Evolutionary conservation across 2,113 vertebrate species (phyloP), one percentile per base, ranked within the genome.

Genomic region (Gymnobelideus leadbeateri): DNA sequence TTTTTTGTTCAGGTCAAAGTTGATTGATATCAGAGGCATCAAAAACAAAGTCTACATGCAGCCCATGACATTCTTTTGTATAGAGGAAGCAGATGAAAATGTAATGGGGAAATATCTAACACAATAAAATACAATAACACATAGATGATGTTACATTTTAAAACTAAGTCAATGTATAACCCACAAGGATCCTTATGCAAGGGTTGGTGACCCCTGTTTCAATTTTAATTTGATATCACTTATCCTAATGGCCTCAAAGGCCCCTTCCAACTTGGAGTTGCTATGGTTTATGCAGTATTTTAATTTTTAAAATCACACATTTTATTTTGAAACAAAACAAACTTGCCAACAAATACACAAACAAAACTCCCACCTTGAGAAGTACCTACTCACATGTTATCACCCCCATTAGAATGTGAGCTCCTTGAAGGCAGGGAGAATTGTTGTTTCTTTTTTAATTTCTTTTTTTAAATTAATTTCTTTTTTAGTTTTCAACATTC

Each of bases 341-440:
- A 68, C 26, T 28, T 57, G 26, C 55, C 55, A 57, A 57, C 26
- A 57, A 57, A 57, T 28, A 28, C 0, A 11, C 26, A 28, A 57
- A 28, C 8, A 37, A 26, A 68, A 37, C 54, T 55, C 25, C 57
- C 3, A 37, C 31, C 11, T 8, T 7, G 2, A 14, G 12, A 68
- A 31, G 11, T 68, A 37, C 0, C 52, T 91, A 53, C 53, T 91
- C 54, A 54, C 54, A 7, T 52, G 93, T 52, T 91, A 37, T 25
- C 37, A 68, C 4, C 9, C 1, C 37, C n/a, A 91, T 50, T 25
- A 77, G 95, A 94, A 94, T 93, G 46, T 46, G 90, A 95, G 16
- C 47, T 90, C 12, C 0, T 31, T 21, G 14, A 95, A 10, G 89
- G 25, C 3, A 95, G 55, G 3, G 47, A 49, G 47, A 49, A 49